Conservation (phyloP, 2,888 invertebrate genomes). For the Vandiemenella viatica region DNA sequence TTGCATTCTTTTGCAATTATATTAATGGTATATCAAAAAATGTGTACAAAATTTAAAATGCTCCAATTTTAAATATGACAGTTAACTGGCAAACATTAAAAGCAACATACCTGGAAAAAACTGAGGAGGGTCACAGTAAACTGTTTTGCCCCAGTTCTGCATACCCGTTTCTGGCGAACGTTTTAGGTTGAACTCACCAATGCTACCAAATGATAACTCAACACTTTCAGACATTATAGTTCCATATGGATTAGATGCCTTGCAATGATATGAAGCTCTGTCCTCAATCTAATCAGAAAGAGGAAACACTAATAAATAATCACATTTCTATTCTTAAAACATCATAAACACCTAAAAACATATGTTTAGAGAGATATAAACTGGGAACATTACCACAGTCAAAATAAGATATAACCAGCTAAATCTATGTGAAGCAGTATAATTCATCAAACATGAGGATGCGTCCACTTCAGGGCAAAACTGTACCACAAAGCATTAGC, state of each 20-base stretch:
- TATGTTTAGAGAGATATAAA: constrained; percentile 1
- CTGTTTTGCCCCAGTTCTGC: constrained; percentile 86
- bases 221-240: constrained; percentile 78
- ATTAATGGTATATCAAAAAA: background rate
- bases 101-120: constrained; percentile 53
- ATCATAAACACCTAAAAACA: background rate
- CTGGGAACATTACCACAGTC: too few species aligned
- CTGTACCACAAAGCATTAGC: too few species aligned
- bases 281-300: constrained; percentile 42
- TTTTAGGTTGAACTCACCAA: constrained; percentile 79
- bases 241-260: constrained; percentile 79
- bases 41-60: background rate
- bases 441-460: too few species aligned
- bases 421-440: too few species aligned
- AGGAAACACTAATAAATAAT: constrained; percentile 6
- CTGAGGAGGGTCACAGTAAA: constrained; percentile 84
- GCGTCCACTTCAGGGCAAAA: too few species aligned
- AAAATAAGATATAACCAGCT: too few species aligned
- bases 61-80: background rate
- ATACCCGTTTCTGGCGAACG: constrained; percentile 70
- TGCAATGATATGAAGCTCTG: constrained; percentile 81
- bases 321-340: background rate
- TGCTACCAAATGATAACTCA: constrained; percentile 71
- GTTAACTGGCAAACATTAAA: too few species aligned
- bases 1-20: background rate